A percentile compares a stretch with the other conserved stretches of the same genome.
Evolutionary conservation across 2,797 vertebrate species (phyloP).

Genomic region (Diceros bicornis): DNA sequence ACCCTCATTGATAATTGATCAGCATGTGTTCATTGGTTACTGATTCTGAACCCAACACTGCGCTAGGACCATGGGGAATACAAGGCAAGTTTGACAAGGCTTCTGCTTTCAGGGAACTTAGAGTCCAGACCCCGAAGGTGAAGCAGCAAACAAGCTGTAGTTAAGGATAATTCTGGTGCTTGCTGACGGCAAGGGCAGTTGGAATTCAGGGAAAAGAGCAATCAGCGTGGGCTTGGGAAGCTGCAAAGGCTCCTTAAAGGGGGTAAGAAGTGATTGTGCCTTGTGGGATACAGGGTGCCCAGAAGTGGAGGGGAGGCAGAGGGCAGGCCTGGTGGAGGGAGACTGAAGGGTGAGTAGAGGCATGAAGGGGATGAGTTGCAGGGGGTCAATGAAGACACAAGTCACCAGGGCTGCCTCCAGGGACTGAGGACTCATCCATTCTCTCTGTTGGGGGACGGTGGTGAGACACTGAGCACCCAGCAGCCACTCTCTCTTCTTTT

Average conservation of each 20-base stretch:
- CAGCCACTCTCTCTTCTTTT: background rate
- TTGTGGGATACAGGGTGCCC: background rate
- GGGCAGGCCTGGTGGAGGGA: background rate
- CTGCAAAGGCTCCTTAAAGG: background rate
- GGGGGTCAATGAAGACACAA: background rate
- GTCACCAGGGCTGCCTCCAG: background rate
- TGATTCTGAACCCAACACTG: background rate
- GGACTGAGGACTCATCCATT: background rate
- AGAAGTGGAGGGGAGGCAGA: background rate
- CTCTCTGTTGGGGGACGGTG: background rate
- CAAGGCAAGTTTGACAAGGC: background rate
- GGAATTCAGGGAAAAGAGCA: background rate
- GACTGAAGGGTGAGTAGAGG: background rate
- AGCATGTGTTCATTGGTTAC: background rate
- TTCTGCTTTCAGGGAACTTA: background rate
- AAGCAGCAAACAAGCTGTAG: background rate
- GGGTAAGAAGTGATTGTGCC: background rate
- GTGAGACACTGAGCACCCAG: background rate
- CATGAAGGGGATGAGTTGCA: background rate
- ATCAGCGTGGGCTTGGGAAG: background rate
- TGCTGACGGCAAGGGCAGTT: background rate
- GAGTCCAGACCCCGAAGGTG: background rate
- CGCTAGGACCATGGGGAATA: background rate
- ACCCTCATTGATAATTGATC: background rate
- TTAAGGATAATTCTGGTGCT: background rate